Evolutionary conservation across 2,888 invertebrate genomes (phyloP).

Genomic region (Amblyteles armatorius): DNA sequence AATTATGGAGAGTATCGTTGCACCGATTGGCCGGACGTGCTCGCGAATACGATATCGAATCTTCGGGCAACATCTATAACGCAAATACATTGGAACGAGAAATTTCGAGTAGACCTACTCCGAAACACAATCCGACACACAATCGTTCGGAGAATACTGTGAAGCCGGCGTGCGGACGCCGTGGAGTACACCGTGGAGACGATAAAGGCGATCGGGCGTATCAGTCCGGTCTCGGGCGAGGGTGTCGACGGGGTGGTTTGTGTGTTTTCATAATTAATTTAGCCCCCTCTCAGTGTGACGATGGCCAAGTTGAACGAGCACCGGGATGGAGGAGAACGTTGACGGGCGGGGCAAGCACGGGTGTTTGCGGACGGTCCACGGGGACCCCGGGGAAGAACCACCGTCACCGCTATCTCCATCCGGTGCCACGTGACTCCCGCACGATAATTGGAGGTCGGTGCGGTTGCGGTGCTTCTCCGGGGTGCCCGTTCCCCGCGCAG

Average conservation of each 20-base stretch:
- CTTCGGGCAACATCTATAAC: conserved; percentile 55
- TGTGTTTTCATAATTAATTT: conserved; percentile 70
- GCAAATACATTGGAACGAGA: conserved; percentile 51
- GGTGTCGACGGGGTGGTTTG: conserved; percentile 64
- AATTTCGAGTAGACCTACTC: conserved; percentile 24
- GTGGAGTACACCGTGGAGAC: conserved; percentile 5
- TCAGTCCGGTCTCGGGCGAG: conserved; percentile 34
- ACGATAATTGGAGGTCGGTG: conserved; percentile 82
- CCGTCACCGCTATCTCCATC: conserved; percentile 55
- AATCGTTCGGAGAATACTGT: conserved; percentile 52
- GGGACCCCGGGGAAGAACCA: conserved; percentile 67
- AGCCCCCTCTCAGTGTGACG: conserved; percentile 53
- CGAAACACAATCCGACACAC: neutral
- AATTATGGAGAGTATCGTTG: conserved; percentile 35
- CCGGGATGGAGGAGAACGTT: conserved; percentile 62
- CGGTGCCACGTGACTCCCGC: conserved; percentile 77
- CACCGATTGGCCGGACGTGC: conserved; percentile 37
- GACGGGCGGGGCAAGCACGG: conserved; percentile 31
- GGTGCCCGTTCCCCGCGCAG: conserved; percentile 72
- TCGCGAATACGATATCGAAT: conserved; percentile 58
- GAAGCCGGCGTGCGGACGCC: conserved; percentile 24
- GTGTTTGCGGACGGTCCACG: conserved; percentile 77
- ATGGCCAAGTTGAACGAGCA: conserved; percentile 31
- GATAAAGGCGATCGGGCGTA: conserved; percentile 54
- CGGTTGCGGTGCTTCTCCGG: conserved; percentile 73